Conservation (phyloP, 2,888 invertebrate species). For the Platerodrilus igneus region DNA sequence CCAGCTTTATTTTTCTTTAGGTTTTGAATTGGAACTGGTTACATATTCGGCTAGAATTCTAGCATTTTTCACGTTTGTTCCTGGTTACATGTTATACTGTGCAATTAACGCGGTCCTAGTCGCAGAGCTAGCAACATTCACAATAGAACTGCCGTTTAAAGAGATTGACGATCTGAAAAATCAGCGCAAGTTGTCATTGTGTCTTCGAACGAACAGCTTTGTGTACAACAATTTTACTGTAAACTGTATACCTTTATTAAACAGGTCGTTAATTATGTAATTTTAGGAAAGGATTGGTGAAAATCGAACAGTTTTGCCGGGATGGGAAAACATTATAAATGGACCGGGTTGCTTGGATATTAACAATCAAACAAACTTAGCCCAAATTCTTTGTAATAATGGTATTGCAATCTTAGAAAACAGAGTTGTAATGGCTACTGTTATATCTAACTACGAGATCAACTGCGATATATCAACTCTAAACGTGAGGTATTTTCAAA, state of each 20-base stretch:
- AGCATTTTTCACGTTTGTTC: slow-evolving; percentile 36
- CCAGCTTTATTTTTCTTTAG: slow-evolving; percentile 26
- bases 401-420: slow-evolving; percentile 44
- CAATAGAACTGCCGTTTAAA: slow-evolving; percentile 40
- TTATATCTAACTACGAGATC: slow-evolving; percentile 29
- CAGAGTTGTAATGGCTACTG: slow-evolving; percentile 39
- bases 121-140: slow-evolving; percentile 44
- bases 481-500: slow-evolving; percentile 31
- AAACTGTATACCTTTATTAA: slow-evolving; percentile 12
- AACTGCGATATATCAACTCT: slow-evolving; percentile 33
- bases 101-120: slow-evolving; percentile 44
- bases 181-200: slow-evolving; percentile 42
- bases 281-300: slow-evolving; percentile 8
- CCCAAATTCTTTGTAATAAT: slow-evolving; percentile 40
- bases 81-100: slow-evolving; percentile 39
- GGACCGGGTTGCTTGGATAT: slow-evolving; percentile 43
- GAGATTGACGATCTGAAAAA: slow-evolving; percentile 42
- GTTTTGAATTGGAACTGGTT: slow-evolving; percentile 38
- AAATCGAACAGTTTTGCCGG: slow-evolving; percentile 25
- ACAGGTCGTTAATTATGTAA: background rate
- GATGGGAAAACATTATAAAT: slow-evolving; percentile 43
- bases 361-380: slow-evolving; percentile 33
- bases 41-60: slow-evolving; percentile 38
- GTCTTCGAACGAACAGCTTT: slow-evolving; percentile 45
- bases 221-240: slow-evolving; percentile 43